A percentile compares a stretch with the other conserved stretches of the same genome.
These are phyloP conservation scores for Acromyrmex heyeri DNA, from an alignment of 1,140 invertebrate genomes.

Conservation along the genomic window DNA sequence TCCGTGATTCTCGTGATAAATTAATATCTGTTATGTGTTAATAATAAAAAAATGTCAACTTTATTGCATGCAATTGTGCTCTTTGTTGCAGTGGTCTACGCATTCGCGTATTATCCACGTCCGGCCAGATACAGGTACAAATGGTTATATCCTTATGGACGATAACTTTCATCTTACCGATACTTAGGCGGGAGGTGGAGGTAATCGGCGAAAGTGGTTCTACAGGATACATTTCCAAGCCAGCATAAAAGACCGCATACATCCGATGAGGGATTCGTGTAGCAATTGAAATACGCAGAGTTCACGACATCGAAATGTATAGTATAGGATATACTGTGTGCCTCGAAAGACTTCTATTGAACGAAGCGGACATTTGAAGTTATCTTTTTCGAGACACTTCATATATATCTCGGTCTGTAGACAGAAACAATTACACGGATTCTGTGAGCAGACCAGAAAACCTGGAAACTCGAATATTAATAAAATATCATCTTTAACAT, in stretches of 20 bases:
- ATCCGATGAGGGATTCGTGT: not conserved
- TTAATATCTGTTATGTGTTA: not conserved
- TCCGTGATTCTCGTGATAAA: not conserved
- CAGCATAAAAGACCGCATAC: not conserved
- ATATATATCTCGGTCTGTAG: not conserved
- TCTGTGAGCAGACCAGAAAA: constrained; percentile 15
- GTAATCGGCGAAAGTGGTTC: not conserved
- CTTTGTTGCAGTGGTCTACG: constrained; percentile 52
- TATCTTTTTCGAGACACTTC: not conserved
- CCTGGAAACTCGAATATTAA: not conserved
- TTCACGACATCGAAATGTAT: constrained; percentile 32
- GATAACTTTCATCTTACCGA: constrained; percentile 4
- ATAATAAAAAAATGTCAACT: not conserved
- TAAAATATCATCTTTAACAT: not conserved
- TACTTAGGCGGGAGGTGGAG: not conserved
- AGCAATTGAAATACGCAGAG: not conserved
- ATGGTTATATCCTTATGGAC: constrained; percentile 7
- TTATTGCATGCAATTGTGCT: constrained; percentile 14
- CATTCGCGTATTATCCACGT: constrained; percentile 49
- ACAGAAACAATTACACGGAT: constrained; percentile 18
- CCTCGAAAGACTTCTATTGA: constrained; percentile 9
- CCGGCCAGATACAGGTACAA: constrained; percentile 34
- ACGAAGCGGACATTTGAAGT: not conserved
- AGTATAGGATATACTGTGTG: not conserved
- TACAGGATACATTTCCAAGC: constrained; percentile 8